These are phyloP conservation scores for Tenrec ecaudatus DNA, from an alignment of 2,113 vertebrate genomes.

Conservation along the genomic window DNA sequence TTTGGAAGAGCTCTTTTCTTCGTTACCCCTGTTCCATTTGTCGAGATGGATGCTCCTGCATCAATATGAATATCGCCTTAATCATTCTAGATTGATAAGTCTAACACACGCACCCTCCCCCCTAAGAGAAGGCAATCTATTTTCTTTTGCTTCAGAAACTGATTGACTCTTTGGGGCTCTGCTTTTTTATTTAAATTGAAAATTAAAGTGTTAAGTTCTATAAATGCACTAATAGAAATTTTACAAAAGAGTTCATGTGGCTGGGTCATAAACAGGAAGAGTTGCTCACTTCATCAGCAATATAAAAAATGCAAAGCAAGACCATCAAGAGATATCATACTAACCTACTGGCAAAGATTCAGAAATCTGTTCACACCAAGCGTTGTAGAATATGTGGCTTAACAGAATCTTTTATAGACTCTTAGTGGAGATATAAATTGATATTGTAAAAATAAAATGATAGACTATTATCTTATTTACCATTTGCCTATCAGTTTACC, in stretches of 20 bases:
- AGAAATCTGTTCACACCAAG: background rate
- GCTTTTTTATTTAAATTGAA: conserved; percentile 24
- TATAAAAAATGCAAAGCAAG: conserved; percentile 19
- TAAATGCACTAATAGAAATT: background rate
- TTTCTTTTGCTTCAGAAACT: conserved; percentile 9
- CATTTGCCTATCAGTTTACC: background rate
- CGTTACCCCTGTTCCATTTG: background rate
- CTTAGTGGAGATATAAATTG: background rate
- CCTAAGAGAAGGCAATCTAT: background rate
- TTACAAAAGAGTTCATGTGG: background rate
- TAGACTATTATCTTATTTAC: background rate
- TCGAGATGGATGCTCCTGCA: background rate
- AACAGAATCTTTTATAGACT: background rate
- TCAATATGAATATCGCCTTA: background rate
- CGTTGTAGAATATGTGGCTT: background rate
- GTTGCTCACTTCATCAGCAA: background rate
- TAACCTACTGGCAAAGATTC: background rate
- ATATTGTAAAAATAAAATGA: background rate
- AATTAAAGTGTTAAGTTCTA: conserved; percentile 20
- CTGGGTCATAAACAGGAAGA: background rate
- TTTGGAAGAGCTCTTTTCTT: background rate
- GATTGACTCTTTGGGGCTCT: background rate
- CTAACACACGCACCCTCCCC: background rate
- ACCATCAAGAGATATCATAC: background rate
- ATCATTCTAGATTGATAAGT: background rate